These are phyloP conservation scores for Oxystoma pomonae DNA, from an alignment of 2,888 invertebrate species.

Conservation along the genomic window DNA sequence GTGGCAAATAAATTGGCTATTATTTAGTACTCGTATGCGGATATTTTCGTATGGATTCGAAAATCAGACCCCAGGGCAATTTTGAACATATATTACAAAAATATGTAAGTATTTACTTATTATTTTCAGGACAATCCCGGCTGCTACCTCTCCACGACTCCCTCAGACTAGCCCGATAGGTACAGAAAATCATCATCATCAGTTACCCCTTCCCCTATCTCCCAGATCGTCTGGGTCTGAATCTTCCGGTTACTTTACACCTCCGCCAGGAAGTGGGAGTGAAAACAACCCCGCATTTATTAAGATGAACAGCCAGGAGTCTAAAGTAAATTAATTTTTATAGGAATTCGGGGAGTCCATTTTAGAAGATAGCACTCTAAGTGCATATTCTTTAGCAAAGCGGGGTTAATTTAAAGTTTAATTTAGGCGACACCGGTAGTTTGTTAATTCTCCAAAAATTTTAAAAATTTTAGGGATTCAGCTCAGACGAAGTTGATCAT, in stretches of 20 bases:
- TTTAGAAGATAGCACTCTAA: too few species aligned
- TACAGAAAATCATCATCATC: not conserved
- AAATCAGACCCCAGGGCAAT: too few species aligned
- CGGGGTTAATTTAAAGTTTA: too few species aligned
- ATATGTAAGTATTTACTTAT: too few species aligned
- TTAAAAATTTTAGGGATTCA: conserved; percentile 9
- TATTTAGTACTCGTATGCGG: too few species aligned
- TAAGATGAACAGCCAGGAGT: conserved; percentile 30
- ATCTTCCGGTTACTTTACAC: conserved; percentile 47
- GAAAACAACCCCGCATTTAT: conserved; percentile 36
- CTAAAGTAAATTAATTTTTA: too few species aligned
- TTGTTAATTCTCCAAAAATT: conserved; percentile 10
- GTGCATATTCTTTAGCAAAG: too few species aligned
- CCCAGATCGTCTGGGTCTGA: conserved; percentile 44
- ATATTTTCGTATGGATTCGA: too few species aligned
- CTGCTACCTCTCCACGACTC: not conserved
- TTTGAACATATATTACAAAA: too few species aligned
- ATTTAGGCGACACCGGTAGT: too few species aligned
- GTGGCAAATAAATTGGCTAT: too few species aligned
- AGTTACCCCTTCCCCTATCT: conserved; percentile 18
- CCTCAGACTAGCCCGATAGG: not conserved
- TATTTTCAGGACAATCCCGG: not conserved
- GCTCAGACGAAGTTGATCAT: conserved; percentile 19
- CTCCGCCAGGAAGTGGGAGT: conserved; percentile 32
- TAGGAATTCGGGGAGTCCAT: too few species aligned